A percentile compares a stretch with the other conserved stretches of the same genome.
Evolutionary conservation across 2,113 vertebrate species (phyloP).

Genomic region (Cranoglanis bouderius): DNA sequence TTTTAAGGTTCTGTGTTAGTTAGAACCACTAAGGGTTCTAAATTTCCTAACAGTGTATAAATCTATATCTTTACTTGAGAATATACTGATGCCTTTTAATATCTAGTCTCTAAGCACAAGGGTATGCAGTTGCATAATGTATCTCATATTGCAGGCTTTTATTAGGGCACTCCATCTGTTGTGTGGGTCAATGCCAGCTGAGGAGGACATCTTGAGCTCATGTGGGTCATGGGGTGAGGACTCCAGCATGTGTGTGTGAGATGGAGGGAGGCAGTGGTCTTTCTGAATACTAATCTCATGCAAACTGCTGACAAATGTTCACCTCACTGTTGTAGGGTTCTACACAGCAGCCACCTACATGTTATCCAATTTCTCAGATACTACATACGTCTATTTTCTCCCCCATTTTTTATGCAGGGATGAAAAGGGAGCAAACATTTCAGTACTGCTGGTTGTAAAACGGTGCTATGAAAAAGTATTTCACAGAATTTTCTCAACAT

Average conservation of each 20-base stretch:
- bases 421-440: not conserved
- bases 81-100: not conserved
- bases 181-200: conserved; percentile 54
- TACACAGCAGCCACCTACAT: not conserved
- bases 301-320: conserved; percentile 36
- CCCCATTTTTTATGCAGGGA: not conserved
- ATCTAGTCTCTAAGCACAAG: not conserved
- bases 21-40: not conserved
- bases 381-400: not conserved
- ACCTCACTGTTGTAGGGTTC: not conserved
- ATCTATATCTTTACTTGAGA: not conserved
- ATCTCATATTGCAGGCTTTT: conserved; percentile 5
- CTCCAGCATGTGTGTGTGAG: conserved; percentile 42
- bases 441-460: too few relatives aligned
- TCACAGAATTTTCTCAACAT: not conserved
- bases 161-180: conserved; percentile 38
- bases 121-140: not conserved
- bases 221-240: conserved; percentile 43
- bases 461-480: not conserved
- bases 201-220: conserved; percentile 48
- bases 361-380: conserved; percentile 23
- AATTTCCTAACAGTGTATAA: not conserved
- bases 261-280: conserved; percentile 32
- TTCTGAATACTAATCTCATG: conserved; percentile 43
- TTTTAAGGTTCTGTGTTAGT: not conserved